A percentile compares a stretch with the other conserved stretches of the same genome.
These are phyloP conservation scores for Emys orbicularis DNA, from an alignment of 2,797 vertebrate genomes.

Conservation along the genomic window DNA sequence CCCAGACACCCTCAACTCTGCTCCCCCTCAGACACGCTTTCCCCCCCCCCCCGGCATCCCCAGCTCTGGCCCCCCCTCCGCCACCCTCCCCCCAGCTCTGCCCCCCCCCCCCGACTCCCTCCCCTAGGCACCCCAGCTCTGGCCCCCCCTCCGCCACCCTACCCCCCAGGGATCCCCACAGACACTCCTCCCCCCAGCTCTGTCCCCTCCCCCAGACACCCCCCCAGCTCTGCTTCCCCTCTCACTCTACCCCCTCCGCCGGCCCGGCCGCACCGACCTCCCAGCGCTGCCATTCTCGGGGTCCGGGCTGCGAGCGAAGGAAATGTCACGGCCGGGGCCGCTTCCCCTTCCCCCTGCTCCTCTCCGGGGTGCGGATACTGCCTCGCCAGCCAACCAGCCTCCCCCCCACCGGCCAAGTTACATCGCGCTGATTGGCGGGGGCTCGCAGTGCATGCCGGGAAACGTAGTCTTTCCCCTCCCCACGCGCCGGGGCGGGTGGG, in stretches of 20 bases:
- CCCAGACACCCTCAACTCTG: no score
- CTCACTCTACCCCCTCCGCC: neutral
- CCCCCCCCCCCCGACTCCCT: no score
- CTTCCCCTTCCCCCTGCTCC: slow-evolving; percentile 68
- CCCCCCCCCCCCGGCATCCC: neutral
- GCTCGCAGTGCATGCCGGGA: slow-evolving; percentile 27
- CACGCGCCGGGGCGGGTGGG: rapidly evolving
- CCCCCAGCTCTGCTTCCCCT: no score
- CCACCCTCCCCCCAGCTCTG: neutral
- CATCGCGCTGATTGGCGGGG: neutral
- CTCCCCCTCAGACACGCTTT: no score
- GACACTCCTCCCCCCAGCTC: no score
- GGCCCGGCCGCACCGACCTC: slow-evolving; percentile 78
- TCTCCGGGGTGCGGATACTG: slow-evolving; percentile 64
- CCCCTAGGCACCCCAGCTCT: neutral
- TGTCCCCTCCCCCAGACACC: no score
- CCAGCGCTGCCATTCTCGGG: slow-evolving; percentile 84
- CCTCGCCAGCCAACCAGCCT: slow-evolving; percentile 62
- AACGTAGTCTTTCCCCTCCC: slow-evolving; percentile 69
- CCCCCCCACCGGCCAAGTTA: neutral
- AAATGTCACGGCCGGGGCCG: slow-evolving; percentile 73
- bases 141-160: no score
- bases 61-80: neutral
- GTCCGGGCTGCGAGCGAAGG: slow-evolving; percentile 78
- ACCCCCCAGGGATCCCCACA: neutral